phyloP scores from a whole-genome alignment of 2,888 invertebrate genomes.

The Cataglyphis rosenhaueri region DNA sequence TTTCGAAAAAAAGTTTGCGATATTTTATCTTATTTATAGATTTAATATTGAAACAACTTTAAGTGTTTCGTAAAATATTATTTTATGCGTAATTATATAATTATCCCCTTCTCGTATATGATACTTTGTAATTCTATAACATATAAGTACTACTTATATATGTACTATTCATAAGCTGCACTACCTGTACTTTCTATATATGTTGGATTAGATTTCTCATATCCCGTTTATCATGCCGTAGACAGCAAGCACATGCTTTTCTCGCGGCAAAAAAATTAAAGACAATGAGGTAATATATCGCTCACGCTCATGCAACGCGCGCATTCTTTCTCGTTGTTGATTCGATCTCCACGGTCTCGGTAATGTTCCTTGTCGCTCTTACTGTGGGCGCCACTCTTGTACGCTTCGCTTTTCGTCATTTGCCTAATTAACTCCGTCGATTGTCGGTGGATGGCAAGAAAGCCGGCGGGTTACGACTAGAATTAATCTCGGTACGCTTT shows the following conservation, averaged over 20 bases:
- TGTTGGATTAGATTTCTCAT: background rate
- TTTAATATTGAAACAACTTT: background rate
- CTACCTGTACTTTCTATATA: background rate
- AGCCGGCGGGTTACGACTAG: conserved; percentile 69
- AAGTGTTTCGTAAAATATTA: background rate
- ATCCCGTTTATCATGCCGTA: background rate
- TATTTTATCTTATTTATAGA: background rate
- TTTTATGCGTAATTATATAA: background rate
- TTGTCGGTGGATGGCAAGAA: conserved; percentile 71
- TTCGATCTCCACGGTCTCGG: background rate
- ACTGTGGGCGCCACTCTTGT: conserved; percentile 28
- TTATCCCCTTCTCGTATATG: background rate
- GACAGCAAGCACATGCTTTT: conserved; percentile 17
- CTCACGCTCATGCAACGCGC: conserved; percentile 12
- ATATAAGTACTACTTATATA: background rate
- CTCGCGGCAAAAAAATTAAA: background rate
- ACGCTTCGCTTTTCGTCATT: conserved; percentile 59
- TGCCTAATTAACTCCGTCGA: conserved; percentile 77
- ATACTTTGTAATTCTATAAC: background rate
- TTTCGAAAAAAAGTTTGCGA: background rate
- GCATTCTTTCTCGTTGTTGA: conserved; percentile 24
- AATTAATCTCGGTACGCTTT: conserved; percentile 71
- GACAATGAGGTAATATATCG: conserved; percentile 25
- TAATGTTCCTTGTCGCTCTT: conserved; percentile 16
- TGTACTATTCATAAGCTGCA: background rate